phyloP scores from a whole-genome alignment of 2,113 vertebrate species.

The Xiphias gladius region DNA sequence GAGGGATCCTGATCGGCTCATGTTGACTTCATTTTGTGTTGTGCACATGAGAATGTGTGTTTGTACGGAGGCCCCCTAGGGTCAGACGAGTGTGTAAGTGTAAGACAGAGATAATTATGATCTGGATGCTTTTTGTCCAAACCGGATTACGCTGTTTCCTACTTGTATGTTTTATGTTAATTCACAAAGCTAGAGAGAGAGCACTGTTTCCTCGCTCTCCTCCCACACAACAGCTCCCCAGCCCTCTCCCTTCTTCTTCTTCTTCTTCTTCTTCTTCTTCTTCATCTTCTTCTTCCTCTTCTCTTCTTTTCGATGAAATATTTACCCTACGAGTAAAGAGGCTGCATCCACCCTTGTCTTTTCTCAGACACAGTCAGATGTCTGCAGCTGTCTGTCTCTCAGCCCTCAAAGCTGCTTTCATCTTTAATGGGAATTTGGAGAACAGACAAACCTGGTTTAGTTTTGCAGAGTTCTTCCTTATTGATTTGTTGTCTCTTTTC shows the following conservation, averaged over 20 bases:
- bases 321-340: constrained; percentile 54
- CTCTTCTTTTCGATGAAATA: constrained; percentile 63
- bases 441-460: constrained; percentile 25
- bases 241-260: background rate
- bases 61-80: background rate
- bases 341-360: constrained; percentile 33
- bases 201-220: constrained; percentile 27
- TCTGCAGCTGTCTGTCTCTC: constrained; percentile 43
- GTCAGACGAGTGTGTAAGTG: background rate
- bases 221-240: constrained; percentile 32
- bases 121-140: constrained; percentile 28
- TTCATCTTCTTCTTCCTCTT: background rate
- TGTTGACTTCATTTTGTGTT: constrained; percentile 4
- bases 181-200: constrained; percentile 34
- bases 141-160: constrained; percentile 11
- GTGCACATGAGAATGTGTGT: constrained; percentile 10
- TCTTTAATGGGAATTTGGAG: constrained; percentile 39
- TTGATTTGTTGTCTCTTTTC: constrained; percentile 36
- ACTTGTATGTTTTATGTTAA: constrained; percentile 28
- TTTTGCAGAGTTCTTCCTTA: constrained; percentile 38
- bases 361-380: constrained; percentile 35
- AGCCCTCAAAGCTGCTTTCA: constrained; percentile 15
- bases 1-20: background rate
- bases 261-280: too few relatives aligned
- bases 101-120: constrained; percentile 7